Evolutionary conservation across 64 coral and sea anemone genomes (phyloP), one percentile per base, ranked within the genome.

Genomic region (Pocillopora verrucosa): DNA sequence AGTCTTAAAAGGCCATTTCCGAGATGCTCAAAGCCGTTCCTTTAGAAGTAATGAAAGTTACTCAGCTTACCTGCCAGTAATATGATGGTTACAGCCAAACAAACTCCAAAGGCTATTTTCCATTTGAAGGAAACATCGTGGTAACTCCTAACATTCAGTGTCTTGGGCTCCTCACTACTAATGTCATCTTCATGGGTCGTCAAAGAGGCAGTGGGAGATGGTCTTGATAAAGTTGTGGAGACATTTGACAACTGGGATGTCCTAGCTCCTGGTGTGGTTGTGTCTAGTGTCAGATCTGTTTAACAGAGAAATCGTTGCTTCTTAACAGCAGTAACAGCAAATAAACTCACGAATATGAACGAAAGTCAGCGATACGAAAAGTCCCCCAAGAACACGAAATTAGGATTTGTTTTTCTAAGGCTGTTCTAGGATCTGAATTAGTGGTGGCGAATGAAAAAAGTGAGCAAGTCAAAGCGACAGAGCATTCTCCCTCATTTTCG

Each of bases 101-200:
- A 82, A 35, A 64, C 59, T 34, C 79, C 79, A 63, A 82, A 63
- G 57, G 59, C 79, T 63, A 82, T 36, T 64, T 82, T 82, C 79
- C 79, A 82, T 63, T 63, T 82, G 30, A 26, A 15, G 16, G 59
- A 59, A 64, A 82, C 59, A 36, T 82, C 79, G n/a, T 80, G 17
- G 41, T 82, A 16, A 59, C 26, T 35, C 36, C 10, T 3, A 64
- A 82, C 3, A 16, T 60, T 1, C 30, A 69, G 2, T 4, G 19
- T 2, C 19, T 69, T 22, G 9, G 65, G 65, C 65, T 69, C 19
- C 5, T n/a, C 24, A 22, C 17, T 69, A 3, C 19, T 69, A n/a
- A 22, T 19, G 0, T 69, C 65, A 69, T 56, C 75, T 56, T 64
- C 63, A 16, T 17, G 3, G 4, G 60, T 13, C 2, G 20, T 41